Conservation (phyloP, 2,888 invertebrate species). For the Odontocerum albicorne region DNA sequence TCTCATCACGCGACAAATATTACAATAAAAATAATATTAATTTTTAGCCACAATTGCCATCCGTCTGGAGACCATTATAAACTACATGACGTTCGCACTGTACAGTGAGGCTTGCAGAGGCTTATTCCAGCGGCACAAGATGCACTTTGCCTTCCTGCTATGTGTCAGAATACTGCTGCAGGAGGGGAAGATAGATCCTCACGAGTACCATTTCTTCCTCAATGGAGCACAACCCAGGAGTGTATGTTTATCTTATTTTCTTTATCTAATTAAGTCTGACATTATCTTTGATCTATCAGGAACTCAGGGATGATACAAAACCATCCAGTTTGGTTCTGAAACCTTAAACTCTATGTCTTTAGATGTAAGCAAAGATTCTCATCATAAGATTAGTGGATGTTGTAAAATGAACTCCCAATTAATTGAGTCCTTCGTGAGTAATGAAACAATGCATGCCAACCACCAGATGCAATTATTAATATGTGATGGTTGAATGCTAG, state of each 20-base stretch:
- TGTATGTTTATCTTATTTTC: constrained; percentile 2
- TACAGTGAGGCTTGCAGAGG: constrained; percentile 81
- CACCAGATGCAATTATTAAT: too few relatives aligned
- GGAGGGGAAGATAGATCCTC: constrained; percentile 59
- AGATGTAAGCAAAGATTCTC: too few relatives aligned
- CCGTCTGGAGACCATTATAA: constrained; percentile 77
- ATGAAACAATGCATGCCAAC: too few relatives aligned
- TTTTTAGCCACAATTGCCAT: constrained; percentile 66
- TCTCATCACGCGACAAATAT: neutral
- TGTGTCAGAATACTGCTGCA: constrained; percentile 70
- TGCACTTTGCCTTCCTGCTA: constrained; percentile 79
- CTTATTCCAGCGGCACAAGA: constrained; percentile 81
- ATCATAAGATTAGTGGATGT: too few relatives aligned
- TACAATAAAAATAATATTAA: neutral
- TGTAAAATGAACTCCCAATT: too few relatives aligned
- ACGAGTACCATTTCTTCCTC: constrained; percentile 69
- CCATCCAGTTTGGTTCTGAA: too few relatives aligned
- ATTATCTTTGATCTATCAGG: too few relatives aligned
- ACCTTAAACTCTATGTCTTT: too few relatives aligned
- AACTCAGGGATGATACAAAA: too few relatives aligned
- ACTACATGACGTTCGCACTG: constrained; percentile 77
- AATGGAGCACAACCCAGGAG: constrained; percentile 67
- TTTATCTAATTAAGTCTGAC: too few relatives aligned
- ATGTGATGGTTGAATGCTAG: too few relatives aligned
- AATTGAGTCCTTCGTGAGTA: too few relatives aligned